A percentile compares a stretch with the other conserved stretches of the same genome.
Conservation (phyloP, 2,888 invertebrate genomes). For the Sussaba pulchella region DNA sequence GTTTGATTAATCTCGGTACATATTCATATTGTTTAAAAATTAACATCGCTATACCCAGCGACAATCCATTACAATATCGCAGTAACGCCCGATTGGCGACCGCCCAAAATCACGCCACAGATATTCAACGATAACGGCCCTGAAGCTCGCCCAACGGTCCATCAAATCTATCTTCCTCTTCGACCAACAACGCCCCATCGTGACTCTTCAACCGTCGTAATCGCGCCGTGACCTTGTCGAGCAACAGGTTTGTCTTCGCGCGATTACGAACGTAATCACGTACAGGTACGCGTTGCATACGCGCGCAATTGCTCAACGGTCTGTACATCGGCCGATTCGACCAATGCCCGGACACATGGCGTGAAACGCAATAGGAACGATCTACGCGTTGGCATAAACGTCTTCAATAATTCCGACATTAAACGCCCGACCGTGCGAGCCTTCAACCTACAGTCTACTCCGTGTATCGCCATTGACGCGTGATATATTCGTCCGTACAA, state of each 20-base stretch:
- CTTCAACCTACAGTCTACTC: background rate
- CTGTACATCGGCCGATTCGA: background rate
- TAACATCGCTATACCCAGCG: too few relatives aligned
- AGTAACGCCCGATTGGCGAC: background rate
- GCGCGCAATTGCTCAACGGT: too few relatives aligned
- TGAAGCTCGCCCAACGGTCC: conserved; percentile 12
- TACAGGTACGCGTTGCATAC: background rate
- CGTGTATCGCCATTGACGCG: conserved; percentile 7
- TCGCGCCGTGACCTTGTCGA: conserved; percentile 39
- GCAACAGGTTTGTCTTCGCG: conserved; percentile 15
- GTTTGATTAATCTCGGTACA: too few relatives aligned
- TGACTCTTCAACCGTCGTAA: conserved; percentile 20
- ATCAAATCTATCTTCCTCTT: conserved; percentile 22
- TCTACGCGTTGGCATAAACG: background rate
- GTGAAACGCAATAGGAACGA: conserved; percentile 3
- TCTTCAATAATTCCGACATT: background rate
- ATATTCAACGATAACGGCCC: conserved; percentile 45
- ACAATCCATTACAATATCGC: too few relatives aligned
- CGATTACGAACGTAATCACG: conserved; percentile 2
- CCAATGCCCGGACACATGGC: background rate
- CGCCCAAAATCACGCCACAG: conserved; percentile 19
- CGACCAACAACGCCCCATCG: conserved; percentile 16
- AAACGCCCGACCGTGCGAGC: too few relatives aligned
- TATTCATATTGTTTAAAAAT: too few relatives aligned
- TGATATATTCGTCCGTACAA: conserved; percentile 20